Conservation (phyloP, 2,113 vertebrate genomes). For the Patagioenas fasciata region DNA sequence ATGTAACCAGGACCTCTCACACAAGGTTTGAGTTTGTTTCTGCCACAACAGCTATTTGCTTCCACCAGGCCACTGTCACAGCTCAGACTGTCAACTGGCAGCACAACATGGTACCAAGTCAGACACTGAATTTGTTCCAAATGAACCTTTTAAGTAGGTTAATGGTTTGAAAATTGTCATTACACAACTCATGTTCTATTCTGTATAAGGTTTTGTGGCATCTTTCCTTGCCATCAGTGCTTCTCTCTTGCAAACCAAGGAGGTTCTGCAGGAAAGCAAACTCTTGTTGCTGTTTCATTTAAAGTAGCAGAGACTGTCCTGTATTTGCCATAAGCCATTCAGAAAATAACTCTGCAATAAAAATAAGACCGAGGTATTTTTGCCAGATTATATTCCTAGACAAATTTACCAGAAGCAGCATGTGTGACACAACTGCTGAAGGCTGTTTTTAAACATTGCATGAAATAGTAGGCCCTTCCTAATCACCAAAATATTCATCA, state of each 20-base stretch:
- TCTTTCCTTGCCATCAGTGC: constrained; percentile 4
- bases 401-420: not conserved
- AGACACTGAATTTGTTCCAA: constrained; percentile 50
- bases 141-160: constrained; percentile 69
- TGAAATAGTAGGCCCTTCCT: not conserved
- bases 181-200: constrained; percentile 50
- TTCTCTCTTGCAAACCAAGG: not conserved
- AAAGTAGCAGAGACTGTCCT: not conserved
- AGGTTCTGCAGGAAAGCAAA: not conserved
- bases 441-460: not conserved
- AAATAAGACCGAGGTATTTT: not conserved
- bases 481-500: not conserved
- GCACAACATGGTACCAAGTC: constrained; percentile 3
- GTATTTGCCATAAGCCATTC: not conserved
- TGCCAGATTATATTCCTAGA: not conserved
- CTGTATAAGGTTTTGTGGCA: constrained; percentile 23
- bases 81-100: constrained; percentile 55
- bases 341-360: not conserved
- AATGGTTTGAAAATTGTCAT: constrained; percentile 61
- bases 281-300: not conserved
- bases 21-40: constrained; percentile 25
- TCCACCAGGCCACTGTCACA: not conserved
- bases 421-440: not conserved
- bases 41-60: constrained; percentile 25
- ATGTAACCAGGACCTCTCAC: constrained; percentile 15